These are phyloP conservation scores for Hyphantria cunea DNA, from an alignment of 1,140 invertebrate species.

Conservation along the genomic window DNA sequence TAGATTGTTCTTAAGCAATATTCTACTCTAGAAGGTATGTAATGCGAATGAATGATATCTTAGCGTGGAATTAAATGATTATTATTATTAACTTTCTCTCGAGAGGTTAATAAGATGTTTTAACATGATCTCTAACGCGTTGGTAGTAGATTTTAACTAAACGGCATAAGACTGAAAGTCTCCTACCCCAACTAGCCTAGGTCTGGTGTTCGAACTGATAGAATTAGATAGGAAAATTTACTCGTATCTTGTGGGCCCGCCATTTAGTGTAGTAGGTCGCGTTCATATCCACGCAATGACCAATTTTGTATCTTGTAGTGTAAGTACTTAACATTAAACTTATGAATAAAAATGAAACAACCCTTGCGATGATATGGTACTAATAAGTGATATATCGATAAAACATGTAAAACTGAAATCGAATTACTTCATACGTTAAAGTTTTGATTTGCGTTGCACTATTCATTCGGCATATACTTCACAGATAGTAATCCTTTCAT, in stretches of 20 bases:
- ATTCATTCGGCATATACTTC: too few relatives aligned
- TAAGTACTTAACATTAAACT: conserved; percentile 20
- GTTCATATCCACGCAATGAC: conserved; percentile 18
- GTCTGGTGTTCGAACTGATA: conserved; percentile 3
- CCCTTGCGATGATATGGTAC: background rate
- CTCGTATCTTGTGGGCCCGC: conserved; percentile 10
- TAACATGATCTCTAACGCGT: background rate
- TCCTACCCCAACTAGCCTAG: background rate
- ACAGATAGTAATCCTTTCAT: too few relatives aligned
- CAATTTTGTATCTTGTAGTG: conserved; percentile 24
- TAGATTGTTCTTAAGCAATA: too few relatives aligned
- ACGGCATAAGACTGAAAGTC: background rate
- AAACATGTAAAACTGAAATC: background rate
- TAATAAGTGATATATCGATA: background rate
- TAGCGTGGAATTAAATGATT: too few relatives aligned
- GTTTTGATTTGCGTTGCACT: too few relatives aligned
- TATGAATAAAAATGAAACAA: conserved; percentile 18
- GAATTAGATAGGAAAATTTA: conserved; percentile 20
- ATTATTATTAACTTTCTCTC: too few relatives aligned
- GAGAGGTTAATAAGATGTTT: background rate
- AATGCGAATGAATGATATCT: too few relatives aligned
- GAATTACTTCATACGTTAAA: too few relatives aligned
- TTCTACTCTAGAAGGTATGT: too few relatives aligned
- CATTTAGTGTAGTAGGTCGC: conserved; percentile 27
- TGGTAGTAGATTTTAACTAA: background rate